Conservation (phyloP, 2,113 vertebrate genomes). For the Peromyscus maniculatus region DNA sequence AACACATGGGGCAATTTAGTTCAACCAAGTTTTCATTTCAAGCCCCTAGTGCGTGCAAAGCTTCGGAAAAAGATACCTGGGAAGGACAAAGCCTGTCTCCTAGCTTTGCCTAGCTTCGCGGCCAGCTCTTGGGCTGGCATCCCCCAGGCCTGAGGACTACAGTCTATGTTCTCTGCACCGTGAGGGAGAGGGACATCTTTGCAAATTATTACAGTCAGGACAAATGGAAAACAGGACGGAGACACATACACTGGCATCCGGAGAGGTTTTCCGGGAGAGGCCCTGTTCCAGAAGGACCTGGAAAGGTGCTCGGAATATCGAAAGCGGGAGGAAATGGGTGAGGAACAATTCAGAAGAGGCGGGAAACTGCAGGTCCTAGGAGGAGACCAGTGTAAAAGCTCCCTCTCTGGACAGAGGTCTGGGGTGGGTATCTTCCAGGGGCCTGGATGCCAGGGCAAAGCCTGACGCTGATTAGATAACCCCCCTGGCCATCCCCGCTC, state of each 20-base stretch:
- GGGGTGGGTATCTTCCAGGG: not conserved
- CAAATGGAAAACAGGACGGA: not conserved
- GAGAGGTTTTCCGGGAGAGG: not conserved
- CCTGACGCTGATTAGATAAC: not conserved
- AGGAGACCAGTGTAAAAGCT: not conserved
- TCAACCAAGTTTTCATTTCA: not conserved
- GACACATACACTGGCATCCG: not conserved
- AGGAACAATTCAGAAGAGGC: not conserved
- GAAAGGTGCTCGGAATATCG: not conserved
- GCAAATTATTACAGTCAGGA: not conserved
- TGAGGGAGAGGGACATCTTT: not conserved
- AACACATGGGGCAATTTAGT: not conserved
- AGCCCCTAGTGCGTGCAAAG: not conserved
- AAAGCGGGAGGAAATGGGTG: not conserved
- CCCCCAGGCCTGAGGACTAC: not conserved
- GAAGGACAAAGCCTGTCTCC: not conserved
- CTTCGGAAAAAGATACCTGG: not conserved
- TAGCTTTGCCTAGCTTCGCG: not conserved
- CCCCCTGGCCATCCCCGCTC: not conserved
- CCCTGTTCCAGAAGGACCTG: not conserved
- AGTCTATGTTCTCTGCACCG: not conserved
- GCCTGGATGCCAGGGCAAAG: not conserved
- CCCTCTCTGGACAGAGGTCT: not conserved
- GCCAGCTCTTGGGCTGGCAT: not conserved
- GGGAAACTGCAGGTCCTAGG: not conserved